Conservation (phyloP, 23 tunicate species). For the Aplidium turbinatum region DNA sequence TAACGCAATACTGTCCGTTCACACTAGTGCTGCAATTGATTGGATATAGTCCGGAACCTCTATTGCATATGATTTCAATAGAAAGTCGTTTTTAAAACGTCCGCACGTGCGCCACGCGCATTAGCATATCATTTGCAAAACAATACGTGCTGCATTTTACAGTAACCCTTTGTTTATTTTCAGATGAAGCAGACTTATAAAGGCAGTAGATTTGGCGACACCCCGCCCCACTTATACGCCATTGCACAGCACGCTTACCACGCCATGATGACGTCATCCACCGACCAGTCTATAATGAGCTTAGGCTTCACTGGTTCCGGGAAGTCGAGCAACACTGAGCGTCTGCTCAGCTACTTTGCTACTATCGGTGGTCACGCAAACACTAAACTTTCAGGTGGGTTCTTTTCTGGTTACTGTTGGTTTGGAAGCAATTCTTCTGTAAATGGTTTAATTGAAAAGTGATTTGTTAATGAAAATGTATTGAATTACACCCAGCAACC, state of each 20-base stretch:
- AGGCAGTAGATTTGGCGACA: slow-evolving; percentile 79
- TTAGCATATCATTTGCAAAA: neutral
- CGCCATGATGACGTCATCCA: slow-evolving; percentile 50
- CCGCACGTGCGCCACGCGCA: neutral
- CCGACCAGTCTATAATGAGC: slow-evolving; percentile 68
- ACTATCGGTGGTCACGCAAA: slow-evolving; percentile 21
- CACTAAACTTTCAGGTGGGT: neutral
- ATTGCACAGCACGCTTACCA: slow-evolving; percentile 87
- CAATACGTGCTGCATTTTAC: too few relatives aligned
- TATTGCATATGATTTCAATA: neutral
- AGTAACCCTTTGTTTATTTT: neutral
- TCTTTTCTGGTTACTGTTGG: neutral
- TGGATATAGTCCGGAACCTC: too few relatives aligned
- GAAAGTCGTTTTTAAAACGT: neutral
- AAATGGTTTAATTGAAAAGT: too few relatives aligned
- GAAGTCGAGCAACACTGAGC: slow-evolving; percentile 37
- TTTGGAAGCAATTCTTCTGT: too few relatives aligned
- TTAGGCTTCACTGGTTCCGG: slow-evolving; percentile 69
- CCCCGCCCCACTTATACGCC: slow-evolving; percentile 86
- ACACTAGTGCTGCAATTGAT: too few relatives aligned
- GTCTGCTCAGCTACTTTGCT: slow-evolving; percentile 56
- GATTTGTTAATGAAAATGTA: too few relatives aligned
- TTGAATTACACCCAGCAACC: too few relatives aligned
- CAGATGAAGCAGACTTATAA: slow-evolving; percentile 70
- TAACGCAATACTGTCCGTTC: too few relatives aligned